These are phyloP conservation scores for Gryllus longicercus DNA, from an alignment of 2,888 invertebrate species.

Conservation along the genomic window DNA sequence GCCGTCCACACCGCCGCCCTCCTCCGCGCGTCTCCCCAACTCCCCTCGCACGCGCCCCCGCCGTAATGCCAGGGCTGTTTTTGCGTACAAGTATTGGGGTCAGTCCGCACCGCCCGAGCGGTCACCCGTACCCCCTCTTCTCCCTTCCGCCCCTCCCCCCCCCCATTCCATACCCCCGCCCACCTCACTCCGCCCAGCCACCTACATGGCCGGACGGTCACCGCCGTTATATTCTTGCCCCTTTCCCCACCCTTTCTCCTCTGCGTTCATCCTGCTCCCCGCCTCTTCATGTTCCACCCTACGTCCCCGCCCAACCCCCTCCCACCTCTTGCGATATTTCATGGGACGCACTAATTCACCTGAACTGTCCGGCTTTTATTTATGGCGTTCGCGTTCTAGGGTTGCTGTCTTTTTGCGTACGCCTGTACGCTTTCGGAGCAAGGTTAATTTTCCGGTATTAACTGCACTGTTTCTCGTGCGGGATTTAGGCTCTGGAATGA, in stretches of 20 bases:
- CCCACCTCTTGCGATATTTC: neutral
- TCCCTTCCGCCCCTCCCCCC: too few species aligned
- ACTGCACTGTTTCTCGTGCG: neutral
- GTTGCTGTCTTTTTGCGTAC: neutral
- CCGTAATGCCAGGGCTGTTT: slow-evolving; percentile 11
- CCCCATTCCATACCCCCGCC: too few species aligned
- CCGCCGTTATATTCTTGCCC: too few species aligned
- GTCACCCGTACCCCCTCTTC: neutral
- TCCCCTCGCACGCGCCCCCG: neutral
- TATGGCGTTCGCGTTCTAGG: neutral
- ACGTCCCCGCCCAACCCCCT: neutral
- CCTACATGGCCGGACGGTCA: too few species aligned
- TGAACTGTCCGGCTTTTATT: slow-evolving; percentile 3
- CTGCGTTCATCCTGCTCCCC: neutral
- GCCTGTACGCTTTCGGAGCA: slow-evolving; percentile 1
- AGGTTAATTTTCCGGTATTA: slow-evolving; percentile 8
- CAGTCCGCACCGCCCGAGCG: neutral
- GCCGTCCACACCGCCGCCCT: neutral
- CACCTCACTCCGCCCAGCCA: too few species aligned
- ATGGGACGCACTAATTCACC: slow-evolving; percentile 9
- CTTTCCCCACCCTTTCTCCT: too few species aligned
- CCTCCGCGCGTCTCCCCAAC: neutral
- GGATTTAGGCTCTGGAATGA: neutral
- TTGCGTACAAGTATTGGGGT: neutral
- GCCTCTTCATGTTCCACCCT: neutral